These are phyloP conservation scores for Varecia variegata DNA, from an alignment of 2,797 vertebrate genomes.

Conservation along the genomic window DNA sequence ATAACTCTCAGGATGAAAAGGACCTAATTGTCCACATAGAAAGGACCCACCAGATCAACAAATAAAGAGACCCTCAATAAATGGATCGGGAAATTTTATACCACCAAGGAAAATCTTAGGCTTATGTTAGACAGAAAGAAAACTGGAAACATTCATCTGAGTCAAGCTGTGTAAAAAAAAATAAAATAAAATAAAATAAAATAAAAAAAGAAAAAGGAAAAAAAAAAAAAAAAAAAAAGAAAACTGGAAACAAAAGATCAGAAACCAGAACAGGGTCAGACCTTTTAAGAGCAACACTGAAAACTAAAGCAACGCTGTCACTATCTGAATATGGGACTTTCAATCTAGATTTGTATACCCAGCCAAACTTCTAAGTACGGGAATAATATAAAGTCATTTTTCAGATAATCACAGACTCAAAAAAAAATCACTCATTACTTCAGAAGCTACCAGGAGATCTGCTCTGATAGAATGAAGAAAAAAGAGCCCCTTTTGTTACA, in stretches of 20 bases:
- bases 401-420: background rate
- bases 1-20: background rate
- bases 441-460: background rate
- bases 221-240: background rate
- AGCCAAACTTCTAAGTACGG: background rate
- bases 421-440: background rate
- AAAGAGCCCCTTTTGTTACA: too few relatives aligned
- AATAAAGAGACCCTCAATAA: background rate
- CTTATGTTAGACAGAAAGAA: background rate
- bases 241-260: too few relatives aligned
- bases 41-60: background rate
- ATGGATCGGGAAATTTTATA: background rate
- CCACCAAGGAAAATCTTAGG: background rate
- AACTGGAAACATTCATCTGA: too few relatives aligned
- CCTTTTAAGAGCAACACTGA: too few relatives aligned
- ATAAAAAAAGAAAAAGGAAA: too few relatives aligned
- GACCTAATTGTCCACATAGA: background rate
- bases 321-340: background rate
- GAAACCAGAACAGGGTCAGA: background rate
- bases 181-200: too few relatives aligned
- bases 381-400: background rate
- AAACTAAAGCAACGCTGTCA: rapidly evolving
- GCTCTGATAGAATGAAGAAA: background rate
- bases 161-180: too few relatives aligned
- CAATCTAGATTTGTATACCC: background rate